Evolutionary conservation across 2,888 invertebrate genomes (phyloP).

Genomic region (Electrophaes corylata): DNA sequence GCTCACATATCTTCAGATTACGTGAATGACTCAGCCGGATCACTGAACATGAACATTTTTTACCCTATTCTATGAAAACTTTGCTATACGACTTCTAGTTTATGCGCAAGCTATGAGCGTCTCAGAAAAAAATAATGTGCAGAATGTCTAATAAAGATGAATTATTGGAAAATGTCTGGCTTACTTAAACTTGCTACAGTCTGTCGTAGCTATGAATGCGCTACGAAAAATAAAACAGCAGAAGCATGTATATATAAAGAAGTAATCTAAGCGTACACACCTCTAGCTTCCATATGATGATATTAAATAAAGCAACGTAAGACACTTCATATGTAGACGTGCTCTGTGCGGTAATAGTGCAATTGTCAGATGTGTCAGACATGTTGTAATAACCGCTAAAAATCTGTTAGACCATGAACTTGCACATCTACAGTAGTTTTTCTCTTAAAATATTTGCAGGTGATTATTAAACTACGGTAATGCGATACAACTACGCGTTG

Average conservation of each 20-base stretch:
- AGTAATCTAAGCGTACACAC: not conserved
- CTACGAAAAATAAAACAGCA: constrained; percentile 5
- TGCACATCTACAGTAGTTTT: too few species aligned
- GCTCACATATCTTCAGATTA: constrained; percentile 26
- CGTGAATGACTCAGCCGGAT: constrained; percentile 28
- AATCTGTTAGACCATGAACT: too few species aligned
- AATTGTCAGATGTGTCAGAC: too few species aligned
- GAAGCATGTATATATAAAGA: not conserved
- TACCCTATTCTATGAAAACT: not conserved
- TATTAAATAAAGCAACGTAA: not conserved
- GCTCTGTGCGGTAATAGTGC: too few species aligned
- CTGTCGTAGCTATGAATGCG: not conserved
- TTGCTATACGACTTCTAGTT: not conserved
- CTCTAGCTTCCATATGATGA: too few species aligned
- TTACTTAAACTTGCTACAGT: not conserved
- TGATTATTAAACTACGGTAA: too few species aligned
- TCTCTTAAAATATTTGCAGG: too few species aligned
- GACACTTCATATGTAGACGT: not conserved
- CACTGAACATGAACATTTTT: constrained; percentile 19
- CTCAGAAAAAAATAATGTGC: not conserved
- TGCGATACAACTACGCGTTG: too few species aligned
- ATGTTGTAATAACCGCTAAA: too few species aligned
- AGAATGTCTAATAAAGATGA: constrained; percentile 7
- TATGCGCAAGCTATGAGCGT: not conserved
- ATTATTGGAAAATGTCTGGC: constrained; percentile 2